Conservation (phyloP, 2,113 vertebrate species). For the Rattus norvegicus region GRCr8 NC_086028.1:8306001-8306500, state of each 20-base stretch:
- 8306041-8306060: background rate
- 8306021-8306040: background rate
- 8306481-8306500: no score
- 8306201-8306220: background rate
- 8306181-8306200: background rate
- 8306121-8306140: background rate
- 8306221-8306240: background rate
- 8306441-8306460: background rate
- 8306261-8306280: background rate
- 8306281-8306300: background rate
- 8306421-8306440: background rate
- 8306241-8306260: background rate
- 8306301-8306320: background rate
- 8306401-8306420: background rate
- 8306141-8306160: background rate
- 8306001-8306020: background rate
- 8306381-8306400: background rate
- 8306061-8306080: background rate
- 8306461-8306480: background rate
- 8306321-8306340: background rate
- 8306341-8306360: background rate
- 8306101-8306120: background rate
- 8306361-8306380: background rate
- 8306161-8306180: background rate
- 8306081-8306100: background rate